These are phyloP conservation scores for Plemyria rubiginata DNA, from an alignment of 2,888 invertebrate species.

Conservation along the genomic window DNA sequence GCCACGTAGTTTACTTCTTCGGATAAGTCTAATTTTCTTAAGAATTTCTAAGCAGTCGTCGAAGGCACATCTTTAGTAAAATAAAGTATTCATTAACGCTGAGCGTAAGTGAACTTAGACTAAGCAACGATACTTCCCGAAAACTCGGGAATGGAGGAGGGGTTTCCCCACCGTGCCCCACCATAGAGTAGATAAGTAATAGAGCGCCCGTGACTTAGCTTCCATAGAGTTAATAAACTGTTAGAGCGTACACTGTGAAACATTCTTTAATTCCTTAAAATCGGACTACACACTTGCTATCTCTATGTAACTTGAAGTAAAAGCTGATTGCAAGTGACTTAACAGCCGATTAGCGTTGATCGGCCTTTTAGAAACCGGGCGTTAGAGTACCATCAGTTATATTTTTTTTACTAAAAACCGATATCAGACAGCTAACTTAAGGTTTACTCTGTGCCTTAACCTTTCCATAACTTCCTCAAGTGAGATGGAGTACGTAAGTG, in stretches of 20 bases:
- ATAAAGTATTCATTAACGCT: conserved; percentile 75
- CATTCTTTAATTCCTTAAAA: neutral
- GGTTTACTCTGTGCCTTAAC: conserved; percentile 22
- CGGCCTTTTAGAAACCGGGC: too few relatives aligned
- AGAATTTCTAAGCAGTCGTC: neutral
- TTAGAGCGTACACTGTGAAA: neutral
- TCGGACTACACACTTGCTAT: too few relatives aligned
- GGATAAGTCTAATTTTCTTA: neutral
- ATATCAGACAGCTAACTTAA: too few relatives aligned
- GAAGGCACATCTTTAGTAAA: conserved; percentile 7
- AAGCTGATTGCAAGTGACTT: too few relatives aligned
- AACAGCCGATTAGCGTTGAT: too few relatives aligned
- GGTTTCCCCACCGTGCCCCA: conserved; percentile 39
- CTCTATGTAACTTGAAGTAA: too few relatives aligned
- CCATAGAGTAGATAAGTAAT: conserved; percentile 15
- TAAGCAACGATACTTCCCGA: conserved; percentile 80
- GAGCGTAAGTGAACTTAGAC: conserved; percentile 77
- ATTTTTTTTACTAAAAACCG: too few relatives aligned
- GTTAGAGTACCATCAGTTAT: neutral
- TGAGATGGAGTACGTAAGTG: conserved; percentile 80
- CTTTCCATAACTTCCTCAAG: conserved; percentile 73
- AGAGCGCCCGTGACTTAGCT: neutral
- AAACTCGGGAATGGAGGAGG: conserved; percentile 70
- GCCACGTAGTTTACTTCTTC: too few relatives aligned
- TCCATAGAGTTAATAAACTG: neutral